A percentile compares a stretch with the other conserved stretches of the same genome.
phyloP scores from a whole-genome alignment of 2,113 vertebrate genomes.

The Tringa solitaria region DNA sequence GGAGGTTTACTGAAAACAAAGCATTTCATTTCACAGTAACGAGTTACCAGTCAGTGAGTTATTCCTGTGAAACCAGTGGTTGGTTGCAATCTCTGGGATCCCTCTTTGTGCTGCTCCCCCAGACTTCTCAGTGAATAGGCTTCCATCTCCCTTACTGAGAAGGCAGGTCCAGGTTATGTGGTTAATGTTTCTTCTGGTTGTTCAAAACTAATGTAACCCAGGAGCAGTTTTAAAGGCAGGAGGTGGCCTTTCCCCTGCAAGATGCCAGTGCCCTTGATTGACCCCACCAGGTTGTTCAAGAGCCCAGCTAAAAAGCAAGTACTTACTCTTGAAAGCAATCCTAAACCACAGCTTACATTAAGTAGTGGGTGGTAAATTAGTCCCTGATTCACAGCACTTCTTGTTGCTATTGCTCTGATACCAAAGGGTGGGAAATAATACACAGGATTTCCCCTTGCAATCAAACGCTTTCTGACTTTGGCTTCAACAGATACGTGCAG shows the following conservation, averaged over 20 bases:
- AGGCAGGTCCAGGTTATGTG: not conserved
- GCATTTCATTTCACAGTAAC: not conserved
- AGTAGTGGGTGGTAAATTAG: not conserved
- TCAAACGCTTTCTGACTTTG: not conserved
- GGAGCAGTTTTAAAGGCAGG: not conserved
- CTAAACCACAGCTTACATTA: not conserved
- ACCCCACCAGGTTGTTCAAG: not conserved
- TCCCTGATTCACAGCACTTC: not conserved
- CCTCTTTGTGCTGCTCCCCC: not conserved
- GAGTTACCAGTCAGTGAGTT: not conserved
- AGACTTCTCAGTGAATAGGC: not conserved
- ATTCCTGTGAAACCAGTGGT: not conserved
- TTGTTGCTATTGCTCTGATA: not conserved
- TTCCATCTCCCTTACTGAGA: not conserved
- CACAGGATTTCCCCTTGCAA: not conserved
- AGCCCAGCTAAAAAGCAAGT: not conserved
- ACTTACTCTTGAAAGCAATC: not conserved
- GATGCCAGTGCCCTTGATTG: not conserved
- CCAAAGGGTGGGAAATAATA: not conserved
- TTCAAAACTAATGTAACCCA: not conserved
- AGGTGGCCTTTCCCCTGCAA: not conserved
- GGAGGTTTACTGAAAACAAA: not conserved
- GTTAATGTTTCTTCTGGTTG: not conserved
- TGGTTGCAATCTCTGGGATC: not conserved
- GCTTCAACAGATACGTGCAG: not conserved